Evolutionary conservation across 2,888 invertebrate species (phyloP), one percentile per base, ranked within the genome.

Genomic region (Hypomecis punctinalis): DNA sequence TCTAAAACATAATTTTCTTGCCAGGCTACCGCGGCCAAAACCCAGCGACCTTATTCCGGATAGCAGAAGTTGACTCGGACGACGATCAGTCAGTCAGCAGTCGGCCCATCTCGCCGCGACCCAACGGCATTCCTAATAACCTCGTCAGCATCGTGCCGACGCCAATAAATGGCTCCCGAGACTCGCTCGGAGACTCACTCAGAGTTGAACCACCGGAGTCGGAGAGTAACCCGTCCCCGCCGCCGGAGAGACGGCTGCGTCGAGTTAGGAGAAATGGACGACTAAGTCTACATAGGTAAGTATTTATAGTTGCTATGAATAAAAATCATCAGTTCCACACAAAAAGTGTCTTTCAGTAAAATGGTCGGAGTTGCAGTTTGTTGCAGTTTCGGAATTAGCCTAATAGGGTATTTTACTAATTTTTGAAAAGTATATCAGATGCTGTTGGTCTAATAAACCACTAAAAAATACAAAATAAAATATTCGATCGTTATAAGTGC

Each of bases 31-130:
- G 93, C 57, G 93, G 93, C 39, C 90, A 91, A 79, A 91, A 83
- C 67, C 82, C 86, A 66, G 80, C 89, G 59, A 83, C 87, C 11
- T 73, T 93, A 46, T 94, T 93, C 73, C 85, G 94, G 72, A 91
- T 94, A 83, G 90, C 94, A 62, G 90, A 94, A 84, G 91, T 94
- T 66, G 95, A 95, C 76, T 95, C 95, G 0, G 95, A 95, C 72
- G 95, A 95, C 73, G 95, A 95, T 72, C 93, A 93, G 63, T 91
- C 93, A 5, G 83, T 80, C 1, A 77, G 87, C 71, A 91, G 91
- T 60, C 83, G 86, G 33, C 89, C 92, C 0, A 82, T 88, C 72
- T 91, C 92, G 5, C 91, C 91, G 0, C 71, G 86, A 6, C 58
- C 53, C 45, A 84, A 76, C 67, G 76, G 73, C 63, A 76, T 85